A percentile compares a stretch with the other conserved stretches of the same genome.
Evolutionary conservation across 2,113 vertebrate genomes (phyloP).

Genomic region (Poeciliopsis prolifica): DNA sequence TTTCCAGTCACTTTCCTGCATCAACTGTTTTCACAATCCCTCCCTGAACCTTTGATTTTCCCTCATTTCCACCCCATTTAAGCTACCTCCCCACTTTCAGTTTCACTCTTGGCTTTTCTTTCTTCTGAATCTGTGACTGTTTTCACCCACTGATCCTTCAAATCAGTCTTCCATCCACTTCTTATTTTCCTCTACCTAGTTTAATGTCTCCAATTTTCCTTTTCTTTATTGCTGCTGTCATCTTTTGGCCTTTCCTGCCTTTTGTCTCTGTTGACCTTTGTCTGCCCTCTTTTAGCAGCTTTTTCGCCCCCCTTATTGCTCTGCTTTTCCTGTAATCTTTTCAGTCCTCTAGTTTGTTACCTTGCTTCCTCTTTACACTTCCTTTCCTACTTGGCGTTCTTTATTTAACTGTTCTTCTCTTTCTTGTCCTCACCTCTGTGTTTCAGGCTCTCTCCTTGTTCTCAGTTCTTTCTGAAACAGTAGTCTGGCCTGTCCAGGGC

Average conservation of each 20-base stretch:
- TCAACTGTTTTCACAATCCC: slow-evolving; percentile 20
- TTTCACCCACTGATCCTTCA: slow-evolving; percentile 47
- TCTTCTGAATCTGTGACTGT: slow-evolving; percentile 25
- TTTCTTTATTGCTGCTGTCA: slow-evolving; percentile 26
- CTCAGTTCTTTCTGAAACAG: slow-evolving; percentile 83
- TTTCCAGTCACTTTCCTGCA: slow-evolving; percentile 12
- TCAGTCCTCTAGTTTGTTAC: slow-evolving; percentile 25
- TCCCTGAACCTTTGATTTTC: not conserved
- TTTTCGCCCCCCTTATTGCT: slow-evolving; percentile 21
- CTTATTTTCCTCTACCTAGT: slow-evolving; percentile 42
- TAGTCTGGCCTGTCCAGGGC: slow-evolving; percentile 82
- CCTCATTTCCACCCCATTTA: slow-evolving; percentile 17
- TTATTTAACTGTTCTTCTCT: slow-evolving; percentile 28
- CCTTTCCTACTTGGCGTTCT: not conserved
- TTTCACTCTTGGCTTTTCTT: slow-evolving; percentile 28
- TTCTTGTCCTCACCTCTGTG: slow-evolving; percentile 73
- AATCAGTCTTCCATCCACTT: slow-evolving; percentile 48
- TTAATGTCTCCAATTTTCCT: slow-evolving; percentile 39
- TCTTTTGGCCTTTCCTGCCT: slow-evolving; percentile 18
- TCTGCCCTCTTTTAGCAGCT: slow-evolving; percentile 38
- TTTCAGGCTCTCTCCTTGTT: slow-evolving; percentile 79
- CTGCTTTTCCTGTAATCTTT: slow-evolving; percentile 11
- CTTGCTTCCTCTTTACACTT: slow-evolving; percentile 19
- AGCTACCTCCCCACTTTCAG: slow-evolving; percentile 10
- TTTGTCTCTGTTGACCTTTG: slow-evolving; percentile 43